Evolutionary conservation across 1,140 invertebrate species (phyloP), one percentile per base, ranked within the genome.

Genomic region (Temnothorax nylanderi): DNA sequence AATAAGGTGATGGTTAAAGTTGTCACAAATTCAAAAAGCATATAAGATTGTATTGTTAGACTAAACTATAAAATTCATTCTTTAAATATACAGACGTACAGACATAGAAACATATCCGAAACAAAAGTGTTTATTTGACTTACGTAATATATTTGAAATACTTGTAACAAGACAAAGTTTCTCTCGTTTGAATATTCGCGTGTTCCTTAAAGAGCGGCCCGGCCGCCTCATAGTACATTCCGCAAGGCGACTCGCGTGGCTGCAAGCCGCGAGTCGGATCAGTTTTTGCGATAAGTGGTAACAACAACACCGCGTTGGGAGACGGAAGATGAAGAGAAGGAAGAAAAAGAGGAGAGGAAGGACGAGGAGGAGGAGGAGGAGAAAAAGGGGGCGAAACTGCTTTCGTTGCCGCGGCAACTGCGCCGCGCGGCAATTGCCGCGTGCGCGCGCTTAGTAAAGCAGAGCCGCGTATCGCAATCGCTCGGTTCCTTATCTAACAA

Each of bases 401-500:
- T 65, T 47, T 51, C 65, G 77, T 85, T 78, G 34, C 34, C 37
- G 69, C 84, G 74, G 75, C 77, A 37, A 56, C 62, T 82, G 64
- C 78, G 77, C 67, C 11, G 21, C 10, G 51, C 75, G 54, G 86
- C 88, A 81, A 89, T 85, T 86, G 87, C 89, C 89, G 62, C 54
- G 87, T 75, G 81, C 89, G 75, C 88, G 89, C 85, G 88, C 90
- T 93, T 87, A 89, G 87, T 75, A 88, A 91, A 92, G 86, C 88
- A 7, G 62, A 85, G 51, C 67, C 85, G 80, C 86, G 88, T 91
- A 86, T 90, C 84, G 76, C 77, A 74, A 91, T 87, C 91, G 85
- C 90, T 92, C 89, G 89, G 85, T 85, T 91, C 91, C 92, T 93
- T 93, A 93, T 92, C 92, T 92, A 93, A 90, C 88, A 82, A 84